These are phyloP conservation scores for Proteles cristata DNA, from an alignment of 2,113 vertebrate species.

Conservation along the genomic window DNA sequence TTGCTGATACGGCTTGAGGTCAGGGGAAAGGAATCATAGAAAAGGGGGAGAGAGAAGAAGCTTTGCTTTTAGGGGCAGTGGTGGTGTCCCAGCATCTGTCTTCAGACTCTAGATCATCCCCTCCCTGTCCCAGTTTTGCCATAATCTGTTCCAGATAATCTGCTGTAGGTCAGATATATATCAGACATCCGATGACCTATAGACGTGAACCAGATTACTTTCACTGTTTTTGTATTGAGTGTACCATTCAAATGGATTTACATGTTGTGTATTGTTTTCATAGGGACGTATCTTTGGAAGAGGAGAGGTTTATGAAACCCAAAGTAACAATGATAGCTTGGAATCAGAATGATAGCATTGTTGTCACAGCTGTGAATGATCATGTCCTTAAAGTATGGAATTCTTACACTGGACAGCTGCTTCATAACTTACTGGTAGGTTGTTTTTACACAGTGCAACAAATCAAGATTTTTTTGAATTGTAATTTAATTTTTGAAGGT, in stretches of 20 bases:
- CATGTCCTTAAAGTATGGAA: slow-evolving; percentile 99
- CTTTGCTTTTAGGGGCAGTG: background rate
- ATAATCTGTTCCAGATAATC: background rate
- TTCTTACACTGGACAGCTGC: slow-evolving; percentile 94
- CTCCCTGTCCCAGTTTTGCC: background rate
- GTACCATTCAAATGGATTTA: background rate
- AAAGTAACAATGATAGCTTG: slow-evolving; percentile 99
- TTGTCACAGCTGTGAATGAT: slow-evolving; percentile 97
- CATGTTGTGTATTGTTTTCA: slow-evolving; percentile 7
- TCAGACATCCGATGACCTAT: background rate
- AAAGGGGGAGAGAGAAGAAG: background rate
- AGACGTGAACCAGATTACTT: background rate
- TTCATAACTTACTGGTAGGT: slow-evolving; percentile 95
- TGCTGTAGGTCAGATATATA: background rate
- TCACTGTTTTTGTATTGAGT: background rate
- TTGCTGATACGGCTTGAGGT: background rate
- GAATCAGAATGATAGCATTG: slow-evolving; percentile 95
- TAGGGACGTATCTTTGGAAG: slow-evolving; percentile 87
- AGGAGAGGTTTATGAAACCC: slow-evolving; percentile 95
- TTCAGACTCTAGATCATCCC: background rate
- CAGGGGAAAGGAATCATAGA: background rate
- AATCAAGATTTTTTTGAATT: background rate
- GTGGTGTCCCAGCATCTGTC: background rate
- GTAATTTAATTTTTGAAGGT: slow-evolving; percentile 14
- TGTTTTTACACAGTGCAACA: background rate